Evolutionary conservation across 1,140 invertebrate species (phyloP).

Genomic region (Steinernema khuongi): DNA sequence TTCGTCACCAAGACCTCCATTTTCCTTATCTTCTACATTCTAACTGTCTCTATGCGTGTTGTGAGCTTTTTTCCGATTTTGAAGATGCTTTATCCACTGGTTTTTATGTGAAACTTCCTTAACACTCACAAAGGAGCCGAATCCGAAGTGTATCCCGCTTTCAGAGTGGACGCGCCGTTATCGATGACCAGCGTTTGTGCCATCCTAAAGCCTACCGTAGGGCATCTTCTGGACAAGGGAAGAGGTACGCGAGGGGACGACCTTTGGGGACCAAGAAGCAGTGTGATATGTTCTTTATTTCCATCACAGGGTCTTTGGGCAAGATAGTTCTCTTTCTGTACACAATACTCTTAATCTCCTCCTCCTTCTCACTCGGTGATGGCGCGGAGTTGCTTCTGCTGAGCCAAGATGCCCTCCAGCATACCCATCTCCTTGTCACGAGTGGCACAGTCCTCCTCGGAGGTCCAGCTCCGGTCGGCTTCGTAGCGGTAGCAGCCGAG

Average conservation of each 20-base stretch:
- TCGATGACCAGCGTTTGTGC: neutral
- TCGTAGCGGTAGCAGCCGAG: slow-evolving; percentile 69
- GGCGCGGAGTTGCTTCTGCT: neutral
- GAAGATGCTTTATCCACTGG: too few species aligned
- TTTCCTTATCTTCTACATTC: too few species aligned
- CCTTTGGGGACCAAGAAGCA: too few species aligned
- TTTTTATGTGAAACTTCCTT: too few species aligned
- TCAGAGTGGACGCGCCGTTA: neutral
- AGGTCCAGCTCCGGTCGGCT: slow-evolving; percentile 69
- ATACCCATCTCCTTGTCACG: slow-evolving; percentile 25
- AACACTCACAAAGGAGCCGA: neutral
- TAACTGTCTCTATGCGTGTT: too few species aligned
- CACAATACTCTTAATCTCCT: neutral
- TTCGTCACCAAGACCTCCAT: neutral
- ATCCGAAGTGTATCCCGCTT: neutral
- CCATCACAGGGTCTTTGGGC: too few species aligned
- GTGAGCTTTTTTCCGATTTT: too few species aligned
- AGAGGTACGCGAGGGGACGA: slow-evolving; percentile 16
- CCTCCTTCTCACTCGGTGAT: slow-evolving; percentile 16
- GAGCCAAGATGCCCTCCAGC: slow-evolving; percentile 14
- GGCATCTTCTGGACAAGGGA: slow-evolving; percentile 18
- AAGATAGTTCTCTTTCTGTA: neutral
- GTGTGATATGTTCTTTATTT: too few species aligned
- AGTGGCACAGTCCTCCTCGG: slow-evolving; percentile 53
- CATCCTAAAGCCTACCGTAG: neutral